phyloP scores from a whole-genome alignment of 1,140 invertebrate genomes.

The Pygmarrhopalites habei region DNA sequence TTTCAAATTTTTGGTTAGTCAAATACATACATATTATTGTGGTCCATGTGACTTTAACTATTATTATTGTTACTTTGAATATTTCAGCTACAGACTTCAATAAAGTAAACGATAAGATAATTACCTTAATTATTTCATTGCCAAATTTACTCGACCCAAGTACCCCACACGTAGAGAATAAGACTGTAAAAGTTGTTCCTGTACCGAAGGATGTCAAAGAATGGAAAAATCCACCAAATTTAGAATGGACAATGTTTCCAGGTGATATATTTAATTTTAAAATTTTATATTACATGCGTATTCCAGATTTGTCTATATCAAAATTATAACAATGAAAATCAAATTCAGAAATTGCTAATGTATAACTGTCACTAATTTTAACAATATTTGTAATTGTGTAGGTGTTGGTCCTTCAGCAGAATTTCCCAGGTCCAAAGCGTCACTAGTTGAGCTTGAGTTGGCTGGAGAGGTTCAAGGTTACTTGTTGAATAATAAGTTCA shows the following conservation, averaged over 20 bases:
- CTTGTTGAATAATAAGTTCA: slow-evolving; percentile 19
- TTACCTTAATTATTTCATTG: slow-evolving; percentile 55
- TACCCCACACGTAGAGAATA: slow-evolving; percentile 48
- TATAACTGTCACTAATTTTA: no score
- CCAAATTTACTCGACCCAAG: slow-evolving; percentile 58
- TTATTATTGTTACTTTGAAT: no score
- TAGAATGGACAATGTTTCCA: not conserved
- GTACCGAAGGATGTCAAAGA: not conserved
- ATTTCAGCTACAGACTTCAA: slow-evolving; percentile 23
- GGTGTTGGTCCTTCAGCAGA: slow-evolving; percentile 16
- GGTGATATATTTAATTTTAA: not conserved
- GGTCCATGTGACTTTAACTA: no score
- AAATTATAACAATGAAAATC: no score
- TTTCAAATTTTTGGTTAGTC: no score
- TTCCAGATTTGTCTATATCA: no score
- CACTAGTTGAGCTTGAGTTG: slow-evolving; percentile 14
- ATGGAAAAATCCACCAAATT: slow-evolving; percentile 15
- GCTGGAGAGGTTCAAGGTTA: slow-evolving; percentile 13
- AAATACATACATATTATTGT: no score
- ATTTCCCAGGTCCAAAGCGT: slow-evolving; percentile 12
- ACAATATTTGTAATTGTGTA: no score
- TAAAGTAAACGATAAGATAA: slow-evolving; percentile 54
- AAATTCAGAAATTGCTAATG: no score
- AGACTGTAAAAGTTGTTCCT: slow-evolving; percentile 43
- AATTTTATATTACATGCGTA: not conserved